These are phyloP conservation scores for Lophochroa leadbeateri DNA, from an alignment of 2,113 vertebrate genomes.

Conservation along the genomic window DNA sequence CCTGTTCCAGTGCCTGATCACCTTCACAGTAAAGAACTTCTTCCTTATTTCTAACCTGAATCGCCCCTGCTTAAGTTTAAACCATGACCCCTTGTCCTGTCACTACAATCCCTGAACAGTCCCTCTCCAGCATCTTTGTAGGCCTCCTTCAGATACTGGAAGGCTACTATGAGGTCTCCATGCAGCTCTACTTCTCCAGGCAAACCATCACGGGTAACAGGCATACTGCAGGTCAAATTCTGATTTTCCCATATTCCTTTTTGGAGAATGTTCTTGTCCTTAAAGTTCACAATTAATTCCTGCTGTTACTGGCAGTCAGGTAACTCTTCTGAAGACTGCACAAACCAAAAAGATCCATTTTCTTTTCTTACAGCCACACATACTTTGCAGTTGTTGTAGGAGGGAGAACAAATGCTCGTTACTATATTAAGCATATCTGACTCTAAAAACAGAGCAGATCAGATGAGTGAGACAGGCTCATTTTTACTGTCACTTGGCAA, in stretches of 20 bases:
- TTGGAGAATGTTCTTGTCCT: neutral
- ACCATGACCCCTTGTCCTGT: neutral
- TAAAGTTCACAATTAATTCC: neutral
- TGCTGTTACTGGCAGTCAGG: neutral
- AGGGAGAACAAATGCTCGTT: slow-evolving; percentile 40
- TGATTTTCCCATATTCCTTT: neutral
- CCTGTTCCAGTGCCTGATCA: neutral
- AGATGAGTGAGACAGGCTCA: slow-evolving; percentile 24
- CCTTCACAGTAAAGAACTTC: neutral
- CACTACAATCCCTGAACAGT: neutral
- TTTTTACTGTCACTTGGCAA: slow-evolving; percentile 40
- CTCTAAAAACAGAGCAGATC: slow-evolving; percentile 14
- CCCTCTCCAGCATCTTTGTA: neutral
- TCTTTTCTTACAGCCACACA: neutral
- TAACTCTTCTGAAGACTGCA: neutral
- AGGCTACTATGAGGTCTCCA: neutral
- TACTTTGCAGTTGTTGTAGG: neutral
- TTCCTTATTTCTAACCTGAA: neutral
- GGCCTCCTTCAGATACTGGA: neutral
- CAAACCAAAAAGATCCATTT: neutral
- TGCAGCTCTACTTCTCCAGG: neutral
- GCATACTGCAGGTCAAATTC: neutral
- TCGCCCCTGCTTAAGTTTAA: neutral
- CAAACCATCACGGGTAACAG: neutral
- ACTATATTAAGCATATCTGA: slow-evolving; percentile 38